Percentiles rank a stretch among this genome's conserved stretches.
Evolutionary conservation across 2,888 invertebrate genomes (phyloP).

Genomic region (Hedya salicella): DNA sequence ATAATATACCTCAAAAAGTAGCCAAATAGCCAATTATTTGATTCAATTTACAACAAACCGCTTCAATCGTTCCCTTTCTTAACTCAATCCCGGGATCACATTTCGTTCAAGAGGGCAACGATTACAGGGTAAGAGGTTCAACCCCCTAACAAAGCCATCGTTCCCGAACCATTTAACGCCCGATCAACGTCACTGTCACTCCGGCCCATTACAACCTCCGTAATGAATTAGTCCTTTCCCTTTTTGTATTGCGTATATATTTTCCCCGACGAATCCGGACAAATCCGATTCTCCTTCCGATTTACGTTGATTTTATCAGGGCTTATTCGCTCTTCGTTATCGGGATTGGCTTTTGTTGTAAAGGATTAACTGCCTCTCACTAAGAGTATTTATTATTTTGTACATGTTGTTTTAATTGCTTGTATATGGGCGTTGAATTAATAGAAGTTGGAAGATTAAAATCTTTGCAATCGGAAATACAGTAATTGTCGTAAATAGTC

Average conservation of each 20-base stretch:
- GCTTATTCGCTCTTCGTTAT: constrained; percentile 13
- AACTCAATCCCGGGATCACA: neutral
- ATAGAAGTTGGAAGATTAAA: no score
- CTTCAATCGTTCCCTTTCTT: constrained; percentile 13
- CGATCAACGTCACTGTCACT: constrained; percentile 62
- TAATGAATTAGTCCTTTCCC: constrained; percentile 59
- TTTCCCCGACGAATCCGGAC: neutral
- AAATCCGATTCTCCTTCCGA: constrained; percentile 24
- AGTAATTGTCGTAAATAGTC: no score
- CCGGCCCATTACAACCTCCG: constrained; percentile 59
- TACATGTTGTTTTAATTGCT: neutral
- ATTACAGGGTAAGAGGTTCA: neutral
- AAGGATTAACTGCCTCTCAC: constrained; percentile 24
- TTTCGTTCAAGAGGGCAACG: neutral
- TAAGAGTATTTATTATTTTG: neutral
- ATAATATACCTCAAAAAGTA: no score
- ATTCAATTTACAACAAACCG: constrained; percentile 9
- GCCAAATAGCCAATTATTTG: no score
- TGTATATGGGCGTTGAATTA: neutral
- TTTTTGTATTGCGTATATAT: constrained; percentile 43
- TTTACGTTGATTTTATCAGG: constrained; percentile 33
- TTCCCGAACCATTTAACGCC: constrained; percentile 39
- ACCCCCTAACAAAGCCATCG: constrained; percentile 31
- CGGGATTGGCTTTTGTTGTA: constrained; percentile 22
- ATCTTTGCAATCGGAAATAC: no score